Evolutionary conservation across 2,888 invertebrate genomes (phyloP), one percentile per base, ranked within the genome.

Genomic region (Rhingia rostrata): DNA sequence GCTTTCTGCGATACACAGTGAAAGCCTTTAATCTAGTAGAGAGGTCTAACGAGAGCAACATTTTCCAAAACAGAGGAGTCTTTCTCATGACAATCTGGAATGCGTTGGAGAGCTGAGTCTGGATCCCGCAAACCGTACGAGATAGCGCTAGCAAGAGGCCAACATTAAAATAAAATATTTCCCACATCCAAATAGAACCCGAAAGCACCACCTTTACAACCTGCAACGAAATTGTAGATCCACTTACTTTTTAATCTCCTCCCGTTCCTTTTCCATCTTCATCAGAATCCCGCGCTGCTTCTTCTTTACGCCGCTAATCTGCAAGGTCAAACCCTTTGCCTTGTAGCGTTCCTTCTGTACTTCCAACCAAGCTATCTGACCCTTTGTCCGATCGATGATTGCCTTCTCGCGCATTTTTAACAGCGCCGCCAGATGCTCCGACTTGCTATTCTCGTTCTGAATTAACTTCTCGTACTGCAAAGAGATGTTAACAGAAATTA

Each of bases 381-480:
- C 93, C 89, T 94, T 94, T 0, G 94, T 94, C 86, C 94, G 93
- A 90, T 95, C 95, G 45, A 94, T 92, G 67, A 95, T 89, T 0
- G 94, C 93, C 88, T 94, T 94, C 89, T 95, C 95, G 6, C 94
- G 92, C 67, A 95, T 93, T 89, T 94, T 94, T 54, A 95, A 92
- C 49, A 95, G 90, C 53, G 94, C 93, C 83, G 93, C 93, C 87
- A 95, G 92, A 90, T 95, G 94, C 87, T 94, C 93, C 2, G 94
- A 93, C 88, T 95, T 92, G 12, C 93, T 91, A 87, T 94, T 94
- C 90, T 95, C 95, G 87, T 95, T 94, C 89, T 93, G 94, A 86
- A 94, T 93, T 87, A 95, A 91, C 88, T 94, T 93, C 80, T 94
- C 94, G 89, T 94, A 92, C 92, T 93, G 70, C 5, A 89, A 87